These are phyloP conservation scores for Erinaceus europaeus DNA, from an alignment of 2,113 vertebrate species.

Conservation along the genomic window DNA sequence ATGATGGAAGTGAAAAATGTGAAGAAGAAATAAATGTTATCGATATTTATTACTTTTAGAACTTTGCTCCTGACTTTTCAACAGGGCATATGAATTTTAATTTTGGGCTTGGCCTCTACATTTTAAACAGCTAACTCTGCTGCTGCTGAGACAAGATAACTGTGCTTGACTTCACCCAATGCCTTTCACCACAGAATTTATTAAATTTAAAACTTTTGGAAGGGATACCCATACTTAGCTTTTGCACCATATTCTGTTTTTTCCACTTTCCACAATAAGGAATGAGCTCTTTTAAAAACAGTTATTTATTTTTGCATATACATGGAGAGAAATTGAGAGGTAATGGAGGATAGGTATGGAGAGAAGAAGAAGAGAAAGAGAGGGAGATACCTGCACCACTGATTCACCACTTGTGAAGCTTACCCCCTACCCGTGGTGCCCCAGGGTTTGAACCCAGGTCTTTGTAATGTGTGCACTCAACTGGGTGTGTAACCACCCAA, in stretches of 20 bases:
- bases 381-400: too few species aligned
- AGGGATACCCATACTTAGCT: not conserved
- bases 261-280: not conserved
- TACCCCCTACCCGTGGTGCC: too few species aligned
- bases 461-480: too few species aligned
- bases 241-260: not conserved
- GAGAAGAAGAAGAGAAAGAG: too few species aligned
- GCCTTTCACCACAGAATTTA: not conserved
- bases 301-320: too few species aligned
- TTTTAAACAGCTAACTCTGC: not conserved
- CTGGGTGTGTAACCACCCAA: too few species aligned
- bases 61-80: not conserved
- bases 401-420: too few species aligned
- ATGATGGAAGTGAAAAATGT: not conserved
- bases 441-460: too few species aligned
- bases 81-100: not conserved
- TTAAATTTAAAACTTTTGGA: not conserved
- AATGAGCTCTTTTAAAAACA: too few species aligned
- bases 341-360: too few species aligned
- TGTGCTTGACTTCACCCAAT: not conserved
- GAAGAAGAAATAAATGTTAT: too few species aligned
- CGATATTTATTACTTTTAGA: not conserved
- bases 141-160: not conserved
- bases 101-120: not conserved
- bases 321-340: too few species aligned